phyloP scores from a whole-genome alignment of 2,113 vertebrate genomes.

The Manacus vitellinus region DNA sequence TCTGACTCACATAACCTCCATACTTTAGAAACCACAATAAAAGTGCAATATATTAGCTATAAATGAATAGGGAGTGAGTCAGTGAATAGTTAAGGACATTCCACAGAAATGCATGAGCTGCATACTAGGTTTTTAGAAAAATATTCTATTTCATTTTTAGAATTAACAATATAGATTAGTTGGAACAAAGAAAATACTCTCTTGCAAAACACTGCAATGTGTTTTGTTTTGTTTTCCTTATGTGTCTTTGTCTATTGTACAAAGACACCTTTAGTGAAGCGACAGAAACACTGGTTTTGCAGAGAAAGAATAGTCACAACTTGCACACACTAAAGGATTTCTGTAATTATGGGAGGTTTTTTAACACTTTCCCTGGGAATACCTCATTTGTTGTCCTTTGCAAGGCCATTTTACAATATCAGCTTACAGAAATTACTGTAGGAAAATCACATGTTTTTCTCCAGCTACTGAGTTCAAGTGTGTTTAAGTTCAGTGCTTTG shows the following conservation, averaged over 20 bases:
- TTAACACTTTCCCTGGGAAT: constrained; percentile 17
- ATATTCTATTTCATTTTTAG: constrained; percentile 44
- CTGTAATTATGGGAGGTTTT: not conserved
- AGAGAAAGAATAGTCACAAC: constrained; percentile 16
- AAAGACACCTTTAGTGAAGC: not conserved
- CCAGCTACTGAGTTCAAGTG: not conserved
- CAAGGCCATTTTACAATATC: not conserved
- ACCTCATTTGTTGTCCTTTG: not conserved
- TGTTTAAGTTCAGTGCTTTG: not conserved
- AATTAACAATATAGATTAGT: constrained; percentile 39
- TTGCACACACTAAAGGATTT: not conserved
- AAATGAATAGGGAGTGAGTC: constrained; percentile 72
- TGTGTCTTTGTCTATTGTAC: not conserved
- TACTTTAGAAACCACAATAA: constrained; percentile 72
- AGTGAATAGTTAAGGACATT: constrained; percentile 69
- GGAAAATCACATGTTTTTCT: not conserved
- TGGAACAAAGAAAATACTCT: not conserved
- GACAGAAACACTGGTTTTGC: not conserved
- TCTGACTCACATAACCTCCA: constrained; percentile 70
- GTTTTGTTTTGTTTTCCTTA: constrained; percentile 58
- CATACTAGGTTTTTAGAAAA: constrained; percentile 40
- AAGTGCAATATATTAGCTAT: constrained; percentile 67
- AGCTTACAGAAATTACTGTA: not conserved
- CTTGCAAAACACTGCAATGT: not conserved
- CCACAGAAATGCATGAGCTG: constrained; percentile 29